A percentile compares a stretch with the other conserved stretches of the same genome.
phyloP scores from a whole-genome alignment of 23 tunicate species.

The Botrylloides violaceus region DNA sequence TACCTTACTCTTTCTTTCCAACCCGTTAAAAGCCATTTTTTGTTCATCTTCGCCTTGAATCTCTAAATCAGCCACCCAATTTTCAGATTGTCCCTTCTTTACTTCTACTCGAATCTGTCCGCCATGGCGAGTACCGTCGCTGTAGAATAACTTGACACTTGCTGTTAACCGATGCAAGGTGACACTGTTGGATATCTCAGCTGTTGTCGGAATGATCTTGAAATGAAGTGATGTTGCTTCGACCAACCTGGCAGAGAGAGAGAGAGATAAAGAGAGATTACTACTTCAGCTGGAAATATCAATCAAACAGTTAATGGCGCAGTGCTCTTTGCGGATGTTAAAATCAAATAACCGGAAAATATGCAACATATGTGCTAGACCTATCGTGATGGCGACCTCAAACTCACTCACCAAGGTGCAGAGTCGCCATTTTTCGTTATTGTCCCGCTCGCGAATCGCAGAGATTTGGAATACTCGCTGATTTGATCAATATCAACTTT shows the following conservation, averaged over 20 bases:
- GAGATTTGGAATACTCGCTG: slow-evolving; percentile 21
- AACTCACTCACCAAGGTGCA: slow-evolving; percentile 27
- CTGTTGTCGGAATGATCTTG: slow-evolving; percentile 20
- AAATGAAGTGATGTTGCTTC: slow-evolving; percentile 34
- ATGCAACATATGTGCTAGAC: background rate
- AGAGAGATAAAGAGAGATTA: too few species aligned
- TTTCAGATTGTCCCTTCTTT: background rate
- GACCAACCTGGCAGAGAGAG: slow-evolving; percentile 14
- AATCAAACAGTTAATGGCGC: too few species aligned
- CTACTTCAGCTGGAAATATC: too few species aligned
- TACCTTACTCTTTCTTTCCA: slow-evolving; percentile 27
- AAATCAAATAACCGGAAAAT: too few species aligned
- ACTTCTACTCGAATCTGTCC: slow-evolving; percentile 17
- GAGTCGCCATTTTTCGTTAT: slow-evolving; percentile 7
- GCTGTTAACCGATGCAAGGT: slow-evolving; percentile 19
- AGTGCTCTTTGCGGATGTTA: too few species aligned
- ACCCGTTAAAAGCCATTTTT: slow-evolving; percentile 6
- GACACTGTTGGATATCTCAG: slow-evolving; percentile 1
- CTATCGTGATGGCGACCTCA: background rate
- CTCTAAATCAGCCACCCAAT: background rate
- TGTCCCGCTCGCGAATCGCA: slow-evolving; percentile 51
- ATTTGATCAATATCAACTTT: slow-evolving; percentile 50
- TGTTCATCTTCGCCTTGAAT: background rate
- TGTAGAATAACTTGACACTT: slow-evolving; percentile 18
- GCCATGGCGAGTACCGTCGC: slow-evolving; percentile 30